A percentile compares a stretch with the other conserved stretches of the same genome.
These are phyloP conservation scores for Hesperophylax magnus DNA, from an alignment of 1,140 invertebrate species.

Conservation along the genomic window DNA sequence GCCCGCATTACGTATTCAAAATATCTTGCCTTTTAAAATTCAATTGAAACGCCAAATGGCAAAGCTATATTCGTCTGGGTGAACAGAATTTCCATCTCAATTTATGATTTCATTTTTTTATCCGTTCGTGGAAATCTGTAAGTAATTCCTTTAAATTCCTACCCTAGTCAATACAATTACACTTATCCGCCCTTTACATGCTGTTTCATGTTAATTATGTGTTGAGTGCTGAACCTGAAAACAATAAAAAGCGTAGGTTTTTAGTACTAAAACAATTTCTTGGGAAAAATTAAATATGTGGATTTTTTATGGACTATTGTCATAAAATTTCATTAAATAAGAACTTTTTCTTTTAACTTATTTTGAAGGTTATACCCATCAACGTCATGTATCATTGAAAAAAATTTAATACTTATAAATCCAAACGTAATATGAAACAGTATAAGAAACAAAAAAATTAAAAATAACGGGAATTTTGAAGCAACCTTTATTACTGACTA, in stretches of 20 bases:
- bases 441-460: too few relatives aligned
- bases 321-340: too few relatives aligned
- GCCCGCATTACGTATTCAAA: conserved; percentile 26
- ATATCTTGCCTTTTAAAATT: conserved; percentile 34
- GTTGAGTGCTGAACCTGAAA: neutral
- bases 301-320: too few relatives aligned
- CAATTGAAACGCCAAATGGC: conserved; percentile 29
- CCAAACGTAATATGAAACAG: too few relatives aligned
- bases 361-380: too few relatives aligned
- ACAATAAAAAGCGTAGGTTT: neutral
- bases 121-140: conserved; percentile 9
- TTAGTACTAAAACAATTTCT: neutral
- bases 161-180: neutral
- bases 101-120: conserved; percentile 14
- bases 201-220: neutral
- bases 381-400: too few relatives aligned
- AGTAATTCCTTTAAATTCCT: neutral
- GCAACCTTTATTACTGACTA: too few relatives aligned
- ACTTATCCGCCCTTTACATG: neutral
- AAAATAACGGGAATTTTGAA: too few relatives aligned
- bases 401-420: too few relatives aligned
- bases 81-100: conserved; percentile 24
- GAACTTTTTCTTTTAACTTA: too few relatives aligned
- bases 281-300: too few relatives aligned
- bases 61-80: conserved; percentile 1